These are phyloP conservation scores for Rachycentron canadum DNA, from an alignment of 2,797 vertebrate species.

Conservation along the genomic window DNA sequence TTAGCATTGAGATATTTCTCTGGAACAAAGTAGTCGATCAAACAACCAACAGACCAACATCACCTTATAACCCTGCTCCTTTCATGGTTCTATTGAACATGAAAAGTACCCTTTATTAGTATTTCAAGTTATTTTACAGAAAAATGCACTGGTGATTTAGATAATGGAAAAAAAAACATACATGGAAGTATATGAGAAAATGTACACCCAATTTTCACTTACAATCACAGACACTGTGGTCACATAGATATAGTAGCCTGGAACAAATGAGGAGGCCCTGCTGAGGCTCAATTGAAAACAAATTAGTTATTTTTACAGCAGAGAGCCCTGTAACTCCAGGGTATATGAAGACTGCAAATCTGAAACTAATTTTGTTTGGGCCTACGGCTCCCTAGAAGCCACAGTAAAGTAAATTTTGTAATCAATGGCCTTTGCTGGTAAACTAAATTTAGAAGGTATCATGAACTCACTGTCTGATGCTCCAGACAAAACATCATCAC, in stretches of 20 bases:
- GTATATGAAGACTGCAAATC: conserved; percentile 55
- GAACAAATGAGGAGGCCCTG: conserved; percentile 64
- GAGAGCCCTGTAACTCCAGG: conserved; percentile 55
- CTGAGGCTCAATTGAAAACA: conserved; percentile 71
- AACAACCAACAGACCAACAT: not conserved
- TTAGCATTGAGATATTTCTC: not conserved
- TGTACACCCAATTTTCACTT: not conserved
- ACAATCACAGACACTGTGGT: conserved; percentile 32
- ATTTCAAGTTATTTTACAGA: conserved; percentile 2
- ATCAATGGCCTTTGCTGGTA: conserved; percentile 33
- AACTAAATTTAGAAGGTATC: conserved; percentile 29
- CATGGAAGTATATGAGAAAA: conserved; percentile 53
- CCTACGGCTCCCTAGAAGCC: conserved; percentile 25
- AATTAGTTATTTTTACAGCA: conserved; percentile 71
- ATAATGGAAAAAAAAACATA: conserved; percentile 66
- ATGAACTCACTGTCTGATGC: conserved; percentile 12
- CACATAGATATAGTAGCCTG: conserved; percentile 40
- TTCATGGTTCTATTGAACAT: not conserved
- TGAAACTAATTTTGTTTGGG: conserved; percentile 45
- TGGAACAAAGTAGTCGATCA: not conserved
- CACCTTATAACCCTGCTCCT: not conserved
- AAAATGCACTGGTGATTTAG: conserved; percentile 45
- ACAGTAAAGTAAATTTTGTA: conserved; percentile 31
- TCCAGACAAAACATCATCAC: conserved; percentile 32
- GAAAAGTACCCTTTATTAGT: not conserved